Base-by-base conservation (phyloP, 1,140 invertebrate genomes). In the Eupristina koningsbergeri region DNA sequence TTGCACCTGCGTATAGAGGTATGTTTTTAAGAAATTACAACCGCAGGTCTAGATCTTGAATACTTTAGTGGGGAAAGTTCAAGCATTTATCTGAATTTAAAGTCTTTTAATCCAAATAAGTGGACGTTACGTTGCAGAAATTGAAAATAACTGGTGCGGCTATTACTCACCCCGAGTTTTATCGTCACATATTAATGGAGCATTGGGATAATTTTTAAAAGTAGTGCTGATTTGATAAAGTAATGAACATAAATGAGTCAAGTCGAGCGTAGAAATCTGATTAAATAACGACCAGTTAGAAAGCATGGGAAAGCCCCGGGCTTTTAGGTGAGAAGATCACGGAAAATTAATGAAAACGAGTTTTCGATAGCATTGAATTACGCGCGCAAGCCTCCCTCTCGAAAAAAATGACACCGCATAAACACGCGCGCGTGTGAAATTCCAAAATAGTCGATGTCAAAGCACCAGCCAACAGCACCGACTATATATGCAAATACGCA, bases 281-380 rank as follows among this genome's bases (percentile, higher is more conserved):
- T 67, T 67, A 36, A 67, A 36, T 67, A 67, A 67, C 64, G 31
- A 22, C 34, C 3, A 11, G 64, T 36, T 67, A 36, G 29, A 50
- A 50, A 50, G 64, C 64, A 67, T 67, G 64, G 64, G 64, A 67
- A 67, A 67, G 31, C 22, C 19, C n/a, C 0, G 17, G 64, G 36
- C 36, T 67, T 67, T 67, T 36, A 67, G 53, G 22, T 9, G 53
- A 26, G 29, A 67, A 67, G 64, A 31, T 67, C 63, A 13, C 19
- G 9, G 64, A 67, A 67, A 67, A 67, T 67, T 36, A 67, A 36
- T 39, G 64, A 67, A 67, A 36, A 36, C 64, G 34, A 67, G 64
- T 36, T 67, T 36, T 11, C 34, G 17, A 36, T 73, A 29, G 11
- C n/a, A 29, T 17, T n/a, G 22, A 29, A 45, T 73, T 45, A 73